Conservation (phyloP, 1,140 invertebrate genomes). For the Tribolium madens region DNA sequence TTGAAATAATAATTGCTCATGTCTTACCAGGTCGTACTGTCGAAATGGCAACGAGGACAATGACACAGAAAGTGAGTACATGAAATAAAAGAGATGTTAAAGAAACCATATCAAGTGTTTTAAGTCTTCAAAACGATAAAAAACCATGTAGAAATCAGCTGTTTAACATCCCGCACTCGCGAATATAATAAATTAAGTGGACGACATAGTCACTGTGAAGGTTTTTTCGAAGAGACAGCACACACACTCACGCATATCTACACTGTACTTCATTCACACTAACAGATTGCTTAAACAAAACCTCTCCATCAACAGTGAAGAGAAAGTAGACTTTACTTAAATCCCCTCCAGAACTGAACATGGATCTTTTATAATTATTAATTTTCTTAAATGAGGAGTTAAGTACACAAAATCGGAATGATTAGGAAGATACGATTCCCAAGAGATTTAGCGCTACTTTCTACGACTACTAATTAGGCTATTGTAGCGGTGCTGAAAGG, state of each 20-base stretch:
- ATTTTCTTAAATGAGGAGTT: conserved; percentile 15
- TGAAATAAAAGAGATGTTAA: conserved; percentile 42
- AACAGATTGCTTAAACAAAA: conserved; percentile 47
- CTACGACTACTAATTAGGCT: no score
- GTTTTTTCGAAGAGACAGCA: conserved; percentile 34
- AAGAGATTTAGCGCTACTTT: no score
- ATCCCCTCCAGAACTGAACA: conserved; percentile 39
- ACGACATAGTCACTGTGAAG: conserved; percentile 13
- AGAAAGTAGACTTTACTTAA: conserved; percentile 52
- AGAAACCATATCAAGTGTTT: conserved; percentile 48
- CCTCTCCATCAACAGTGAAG: conserved; percentile 48
- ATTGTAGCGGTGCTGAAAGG: no score
- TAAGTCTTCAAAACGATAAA: background rate
- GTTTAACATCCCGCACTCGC: conserved; percentile 27
- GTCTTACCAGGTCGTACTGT: conserved; percentile 40
- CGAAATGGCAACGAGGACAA: conserved; percentile 46
- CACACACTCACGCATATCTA: conserved; percentile 40
- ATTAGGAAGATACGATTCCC: no score
- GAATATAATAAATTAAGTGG: conserved; percentile 5
- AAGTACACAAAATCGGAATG: background rate
- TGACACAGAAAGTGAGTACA: conserved; percentile 45
- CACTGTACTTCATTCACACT: conserved; percentile 39
- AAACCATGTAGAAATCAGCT: conserved; percentile 3
- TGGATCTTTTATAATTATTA: conserved; percentile 24
- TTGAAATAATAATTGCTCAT: background rate